These are phyloP conservation scores for Drosophila lini DNA, from an alignment of 1,140 invertebrate species.

Conservation along the genomic window DNA sequence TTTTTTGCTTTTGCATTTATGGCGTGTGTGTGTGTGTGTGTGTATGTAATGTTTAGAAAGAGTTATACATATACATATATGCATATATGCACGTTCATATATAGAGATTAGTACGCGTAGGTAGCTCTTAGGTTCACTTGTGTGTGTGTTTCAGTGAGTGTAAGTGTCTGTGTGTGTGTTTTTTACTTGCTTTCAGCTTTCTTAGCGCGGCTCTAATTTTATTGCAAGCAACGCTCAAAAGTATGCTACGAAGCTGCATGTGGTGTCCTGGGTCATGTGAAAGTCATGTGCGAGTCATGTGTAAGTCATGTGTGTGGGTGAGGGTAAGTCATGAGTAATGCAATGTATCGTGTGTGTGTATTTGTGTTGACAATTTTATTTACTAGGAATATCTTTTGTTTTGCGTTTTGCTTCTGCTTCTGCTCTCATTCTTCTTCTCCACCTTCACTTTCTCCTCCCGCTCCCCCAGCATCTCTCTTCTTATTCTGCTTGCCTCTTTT, in stretches of 20 bases:
- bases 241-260: conserved; percentile 51
- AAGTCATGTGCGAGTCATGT: conserved; percentile 4
- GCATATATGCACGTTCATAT: conserved; percentile 57
- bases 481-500: not conserved
- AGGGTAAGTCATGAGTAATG: not conserved
- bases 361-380: conserved; percentile 68
- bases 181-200: conserved; percentile 15
- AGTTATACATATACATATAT: conserved; percentile 37
- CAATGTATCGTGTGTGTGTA: conserved; percentile 27
- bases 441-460: conserved; percentile 14
- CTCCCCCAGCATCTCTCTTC: not conserved
- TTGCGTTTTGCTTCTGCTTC: conserved; percentile 31
- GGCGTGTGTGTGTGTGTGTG: conserved; percentile 29
- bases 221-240: conserved; percentile 48
- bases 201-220: conserved; percentile 18
- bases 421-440: conserved; percentile 19
- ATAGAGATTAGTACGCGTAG: conserved; percentile 80
- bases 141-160: conserved; percentile 40
- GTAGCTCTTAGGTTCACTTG: conserved; percentile 78
- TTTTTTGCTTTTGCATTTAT: conserved; percentile 43
- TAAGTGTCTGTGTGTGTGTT: conserved; percentile 9
- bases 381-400: conserved; percentile 69
- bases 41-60: conserved; percentile 36
- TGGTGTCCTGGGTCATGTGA: conserved; percentile 30
- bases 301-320: conserved; percentile 48